Conservation (phyloP, 2,113 vertebrate genomes). For the Bos taurus region DNA sequence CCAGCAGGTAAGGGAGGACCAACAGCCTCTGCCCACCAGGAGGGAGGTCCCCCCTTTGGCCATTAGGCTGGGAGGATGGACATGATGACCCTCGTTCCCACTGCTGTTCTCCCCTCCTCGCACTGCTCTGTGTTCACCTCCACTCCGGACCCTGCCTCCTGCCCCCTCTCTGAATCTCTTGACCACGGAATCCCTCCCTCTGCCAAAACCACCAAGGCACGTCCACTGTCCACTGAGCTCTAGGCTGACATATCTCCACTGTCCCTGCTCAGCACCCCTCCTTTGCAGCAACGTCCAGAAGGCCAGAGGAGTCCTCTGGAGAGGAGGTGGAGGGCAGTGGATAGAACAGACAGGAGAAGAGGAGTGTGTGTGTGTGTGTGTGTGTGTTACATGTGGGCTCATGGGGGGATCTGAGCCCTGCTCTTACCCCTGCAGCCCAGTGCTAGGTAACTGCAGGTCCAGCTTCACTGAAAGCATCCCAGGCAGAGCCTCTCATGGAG, state of each 20-base stretch:
- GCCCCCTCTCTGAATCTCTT: background rate
- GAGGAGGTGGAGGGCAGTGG: background rate
- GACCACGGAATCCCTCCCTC: no score
- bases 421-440: no score
- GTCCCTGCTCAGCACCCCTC: fast-evolving
- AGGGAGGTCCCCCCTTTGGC: background rate
- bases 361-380: background rate
- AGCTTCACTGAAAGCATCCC: fast-evolving
- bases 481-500: background rate
- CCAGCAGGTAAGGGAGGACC: no score
- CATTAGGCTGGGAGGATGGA: no score
- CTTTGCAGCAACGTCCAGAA: no score
- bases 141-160: background rate
- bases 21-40: background rate
- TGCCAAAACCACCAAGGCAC: background rate
- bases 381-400: background rate
- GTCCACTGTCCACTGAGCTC: background rate
- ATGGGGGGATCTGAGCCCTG: no score
- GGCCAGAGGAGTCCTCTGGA: background rate
- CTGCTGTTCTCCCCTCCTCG: fast-evolving
- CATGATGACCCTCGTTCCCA: fast-evolving
- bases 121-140: fast-evolving
- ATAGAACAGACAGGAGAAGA: background rate
- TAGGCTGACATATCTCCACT: background rate
- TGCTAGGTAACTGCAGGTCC: background rate